These are phyloP conservation scores for Lithosia quadra DNA, from an alignment of 2,888 invertebrate species.

Conservation along the genomic window DNA sequence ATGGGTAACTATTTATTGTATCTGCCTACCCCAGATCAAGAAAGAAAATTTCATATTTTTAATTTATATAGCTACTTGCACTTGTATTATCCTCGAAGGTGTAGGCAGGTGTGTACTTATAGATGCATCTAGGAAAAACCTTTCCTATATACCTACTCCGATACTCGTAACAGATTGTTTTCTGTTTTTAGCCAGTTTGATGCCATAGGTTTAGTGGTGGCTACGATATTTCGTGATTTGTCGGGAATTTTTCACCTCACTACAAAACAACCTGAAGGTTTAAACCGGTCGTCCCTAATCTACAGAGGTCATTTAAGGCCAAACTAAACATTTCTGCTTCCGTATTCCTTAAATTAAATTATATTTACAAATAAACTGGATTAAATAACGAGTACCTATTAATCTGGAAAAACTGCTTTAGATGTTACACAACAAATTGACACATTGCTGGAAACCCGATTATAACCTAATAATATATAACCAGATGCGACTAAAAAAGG, in stretches of 20 bases:
- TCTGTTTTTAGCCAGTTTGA: too few relatives aligned
- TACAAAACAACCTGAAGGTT: background rate
- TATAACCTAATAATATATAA: background rate
- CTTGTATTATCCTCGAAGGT: too few relatives aligned
- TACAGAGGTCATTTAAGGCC: background rate
- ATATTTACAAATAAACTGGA: background rate
- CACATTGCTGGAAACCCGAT: background rate
- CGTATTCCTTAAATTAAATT: background rate
- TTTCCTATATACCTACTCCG: too few relatives aligned
- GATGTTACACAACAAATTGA: background rate
- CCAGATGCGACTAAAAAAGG: background rate
- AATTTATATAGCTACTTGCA: too few relatives aligned
- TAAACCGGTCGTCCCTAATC: background rate
- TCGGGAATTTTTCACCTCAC: background rate
- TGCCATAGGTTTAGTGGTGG: too few relatives aligned
- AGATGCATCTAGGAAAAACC: too few relatives aligned
- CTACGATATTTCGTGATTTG: background rate
- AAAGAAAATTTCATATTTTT: too few relatives aligned
- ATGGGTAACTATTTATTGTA: too few relatives aligned
- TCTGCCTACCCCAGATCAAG: too few relatives aligned
- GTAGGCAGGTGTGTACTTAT: too few relatives aligned
- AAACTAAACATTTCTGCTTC: background rate
- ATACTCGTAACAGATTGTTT: too few relatives aligned
- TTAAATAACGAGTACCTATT: background rate
- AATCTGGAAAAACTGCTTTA: constrained; percentile 7